Evolutionary conservation across 2,797 vertebrate genomes (phyloP).

Genomic region (Crax fasciolata): DNA sequence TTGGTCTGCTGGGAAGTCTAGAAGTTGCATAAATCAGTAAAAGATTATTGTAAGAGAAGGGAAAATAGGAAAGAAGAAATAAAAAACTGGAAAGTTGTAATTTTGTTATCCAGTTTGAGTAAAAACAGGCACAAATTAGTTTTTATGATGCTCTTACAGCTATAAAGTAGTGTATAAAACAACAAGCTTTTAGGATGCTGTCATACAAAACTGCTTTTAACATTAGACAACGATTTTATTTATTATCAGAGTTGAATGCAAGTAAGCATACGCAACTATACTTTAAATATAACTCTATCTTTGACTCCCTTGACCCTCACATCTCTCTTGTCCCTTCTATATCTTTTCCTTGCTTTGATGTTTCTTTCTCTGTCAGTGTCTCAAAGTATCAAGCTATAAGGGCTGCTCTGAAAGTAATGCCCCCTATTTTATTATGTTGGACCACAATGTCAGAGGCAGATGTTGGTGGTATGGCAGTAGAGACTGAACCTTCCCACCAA

Average conservation of each 20-base stretch:
- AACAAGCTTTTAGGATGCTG: constrained; percentile 66
- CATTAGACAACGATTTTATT: constrained; percentile 25
- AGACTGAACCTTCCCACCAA: neutral
- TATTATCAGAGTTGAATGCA: constrained; percentile 27
- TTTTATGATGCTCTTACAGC: constrained; percentile 38
- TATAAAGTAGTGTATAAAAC: constrained; percentile 56
- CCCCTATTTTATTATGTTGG: neutral
- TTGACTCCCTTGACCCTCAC: neutral
- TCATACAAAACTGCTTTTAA: constrained; percentile 58
- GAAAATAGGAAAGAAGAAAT: neutral
- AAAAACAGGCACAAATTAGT: constrained; percentile 1
- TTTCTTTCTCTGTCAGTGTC: neutral
- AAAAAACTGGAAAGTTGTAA: neutral
- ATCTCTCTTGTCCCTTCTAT: neutral
- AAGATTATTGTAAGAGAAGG: neutral
- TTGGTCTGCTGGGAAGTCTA: neutral
- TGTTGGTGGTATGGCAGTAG: neutral
- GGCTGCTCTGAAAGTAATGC: neutral
- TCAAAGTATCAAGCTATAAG: neutral
- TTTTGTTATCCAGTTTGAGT: neutral
- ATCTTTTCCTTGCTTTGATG: constrained; percentile 25
- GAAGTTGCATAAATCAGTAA: neutral
- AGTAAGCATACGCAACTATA: constrained; percentile 2
- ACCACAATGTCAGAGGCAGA: neutral
- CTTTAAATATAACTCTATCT: constrained; percentile 18